These are phyloP conservation scores for Acestrorhynchus altus DNA, from an alignment of 2,797 vertebrate species.

Conservation along the genomic window DNA sequence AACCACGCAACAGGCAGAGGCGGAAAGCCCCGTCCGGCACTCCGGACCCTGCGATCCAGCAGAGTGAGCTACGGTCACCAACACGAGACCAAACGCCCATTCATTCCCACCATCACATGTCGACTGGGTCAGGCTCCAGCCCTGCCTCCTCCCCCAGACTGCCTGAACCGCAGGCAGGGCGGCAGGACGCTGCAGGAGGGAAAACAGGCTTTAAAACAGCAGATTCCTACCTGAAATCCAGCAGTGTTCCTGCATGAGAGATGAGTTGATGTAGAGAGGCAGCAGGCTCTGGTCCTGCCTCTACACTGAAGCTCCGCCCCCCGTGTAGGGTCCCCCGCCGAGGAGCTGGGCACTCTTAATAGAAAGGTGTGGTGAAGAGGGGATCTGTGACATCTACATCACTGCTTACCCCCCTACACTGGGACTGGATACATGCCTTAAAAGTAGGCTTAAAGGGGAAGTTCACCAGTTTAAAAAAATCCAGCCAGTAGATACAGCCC, in stretches of 20 bases:
- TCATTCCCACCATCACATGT: constrained; percentile 57
- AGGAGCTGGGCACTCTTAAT: constrained; percentile 32
- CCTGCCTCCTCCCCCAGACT: not conserved
- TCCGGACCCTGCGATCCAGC: not conserved
- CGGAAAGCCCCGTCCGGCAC: too few relatives aligned
- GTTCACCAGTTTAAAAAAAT: not conserved
- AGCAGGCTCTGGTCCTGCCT: constrained; percentile 60
- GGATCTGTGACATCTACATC: constrained; percentile 2
- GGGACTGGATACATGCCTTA: not conserved
- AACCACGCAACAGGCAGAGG: too few relatives aligned
- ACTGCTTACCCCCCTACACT: not conserved
- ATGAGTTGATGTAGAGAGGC: constrained; percentile 69
- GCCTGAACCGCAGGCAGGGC: not conserved
- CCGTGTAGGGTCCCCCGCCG: constrained; percentile 70
- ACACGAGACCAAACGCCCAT: constrained; percentile 57
- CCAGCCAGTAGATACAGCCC: too few relatives aligned
- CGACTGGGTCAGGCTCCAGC: constrained; percentile 20
- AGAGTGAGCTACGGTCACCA: constrained; percentile 34
- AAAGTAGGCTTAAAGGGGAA: not conserved
- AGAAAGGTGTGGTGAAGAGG: constrained; percentile 14
- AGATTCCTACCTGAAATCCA: constrained; percentile 77
- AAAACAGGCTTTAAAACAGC: constrained; percentile 28
- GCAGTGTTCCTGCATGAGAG: constrained; percentile 73
- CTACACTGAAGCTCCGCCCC: constrained; percentile 68
- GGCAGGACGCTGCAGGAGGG: not conserved